Conservation (phyloP, 2,797 vertebrate species). For the Mastacembelus armatus region DNA sequence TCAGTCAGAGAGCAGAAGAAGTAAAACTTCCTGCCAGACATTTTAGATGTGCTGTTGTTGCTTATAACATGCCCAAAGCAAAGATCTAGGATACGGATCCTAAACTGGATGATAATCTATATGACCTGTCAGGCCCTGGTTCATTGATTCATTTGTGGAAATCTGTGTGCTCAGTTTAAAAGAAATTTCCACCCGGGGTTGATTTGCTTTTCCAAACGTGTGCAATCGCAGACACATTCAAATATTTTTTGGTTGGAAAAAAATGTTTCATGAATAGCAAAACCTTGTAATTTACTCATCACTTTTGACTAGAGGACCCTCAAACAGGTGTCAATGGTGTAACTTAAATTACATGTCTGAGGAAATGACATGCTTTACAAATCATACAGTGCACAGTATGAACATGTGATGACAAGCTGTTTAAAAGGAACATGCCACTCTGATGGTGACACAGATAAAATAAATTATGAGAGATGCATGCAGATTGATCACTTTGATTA, state of each 20-base stretch:
- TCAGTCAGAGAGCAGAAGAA: background rate
- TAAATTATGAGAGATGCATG: background rate
- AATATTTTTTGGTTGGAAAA: conserved; percentile 26
- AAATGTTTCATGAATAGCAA: conserved; percentile 30
- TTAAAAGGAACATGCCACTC: background rate
- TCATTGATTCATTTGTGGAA: conserved; percentile 37
- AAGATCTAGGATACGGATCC: background rate
- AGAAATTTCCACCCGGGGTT: conserved; percentile 52
- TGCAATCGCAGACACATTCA: conserved; percentile 12
- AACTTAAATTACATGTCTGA: conserved; percentile 53
- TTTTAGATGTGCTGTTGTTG: conserved; percentile 1
- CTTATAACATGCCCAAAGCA: background rate
- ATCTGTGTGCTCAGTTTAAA: conserved; percentile 40
- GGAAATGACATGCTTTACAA: conserved; percentile 56
- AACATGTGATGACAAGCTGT: conserved; percentile 18
- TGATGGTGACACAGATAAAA: background rate
- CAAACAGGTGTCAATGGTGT: conserved; percentile 71
- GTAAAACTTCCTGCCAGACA: background rate
- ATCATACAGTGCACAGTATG: conserved; percentile 33
- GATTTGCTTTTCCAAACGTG: conserved; percentile 27
- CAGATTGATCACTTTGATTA: background rate
- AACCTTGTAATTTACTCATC: conserved; percentile 66
- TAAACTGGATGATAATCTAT: background rate
- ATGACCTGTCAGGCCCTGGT: conserved; percentile 20
- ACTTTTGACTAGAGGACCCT: conserved; percentile 49